These are phyloP conservation scores for Psylliodes chrysocephalus DNA, from an alignment of 2,888 invertebrate genomes.

Conservation along the genomic window DNA sequence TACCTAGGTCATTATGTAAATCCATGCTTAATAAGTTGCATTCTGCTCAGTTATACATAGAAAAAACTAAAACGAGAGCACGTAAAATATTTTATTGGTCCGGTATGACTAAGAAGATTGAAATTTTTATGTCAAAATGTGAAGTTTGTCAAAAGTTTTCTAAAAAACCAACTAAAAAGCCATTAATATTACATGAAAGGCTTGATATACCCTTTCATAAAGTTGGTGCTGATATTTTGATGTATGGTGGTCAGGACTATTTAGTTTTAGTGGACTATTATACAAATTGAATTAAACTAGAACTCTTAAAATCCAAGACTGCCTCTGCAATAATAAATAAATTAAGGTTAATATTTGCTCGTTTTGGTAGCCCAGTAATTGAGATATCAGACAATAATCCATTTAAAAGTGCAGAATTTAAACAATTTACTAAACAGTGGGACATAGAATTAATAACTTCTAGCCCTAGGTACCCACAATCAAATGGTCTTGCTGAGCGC, in stretches of 20 bases:
- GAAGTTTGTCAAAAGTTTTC: constrained; percentile 22
- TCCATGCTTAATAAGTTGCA: constrained; percentile 48
- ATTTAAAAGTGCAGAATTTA: constrained; percentile 42
- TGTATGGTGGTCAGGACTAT: constrained; percentile 28
- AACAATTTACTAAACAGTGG: constrained; percentile 40
- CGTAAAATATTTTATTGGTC: constrained; percentile 51
- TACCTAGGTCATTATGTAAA: constrained; percentile 39
- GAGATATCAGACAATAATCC: constrained; percentile 45
- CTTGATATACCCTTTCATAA: constrained; percentile 38
- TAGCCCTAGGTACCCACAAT: constrained; percentile 36
- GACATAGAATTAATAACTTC: constrained; percentile 38
- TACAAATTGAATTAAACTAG: constrained; percentile 33
- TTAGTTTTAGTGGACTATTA: constrained; percentile 40
- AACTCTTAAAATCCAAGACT: constrained; percentile 15
- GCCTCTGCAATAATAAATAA: constrained; percentile 15
- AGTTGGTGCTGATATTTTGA: constrained; percentile 38
- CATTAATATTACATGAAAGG: no score
- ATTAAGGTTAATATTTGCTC: constrained; percentile 10
- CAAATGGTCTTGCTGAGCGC: constrained; percentile 36
- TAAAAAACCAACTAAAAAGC: no score
- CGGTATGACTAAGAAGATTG: constrained; percentile 50
- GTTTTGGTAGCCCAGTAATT: constrained; percentile 39
- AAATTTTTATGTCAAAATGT: constrained; percentile 32
- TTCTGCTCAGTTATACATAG: constrained; percentile 53
- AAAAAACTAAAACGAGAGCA: constrained; percentile 50